Evolutionary conservation across 2,888 invertebrate genomes (phyloP), one percentile per base, ranked within the genome.

Genomic region (Sicus ferrugineus): DNA sequence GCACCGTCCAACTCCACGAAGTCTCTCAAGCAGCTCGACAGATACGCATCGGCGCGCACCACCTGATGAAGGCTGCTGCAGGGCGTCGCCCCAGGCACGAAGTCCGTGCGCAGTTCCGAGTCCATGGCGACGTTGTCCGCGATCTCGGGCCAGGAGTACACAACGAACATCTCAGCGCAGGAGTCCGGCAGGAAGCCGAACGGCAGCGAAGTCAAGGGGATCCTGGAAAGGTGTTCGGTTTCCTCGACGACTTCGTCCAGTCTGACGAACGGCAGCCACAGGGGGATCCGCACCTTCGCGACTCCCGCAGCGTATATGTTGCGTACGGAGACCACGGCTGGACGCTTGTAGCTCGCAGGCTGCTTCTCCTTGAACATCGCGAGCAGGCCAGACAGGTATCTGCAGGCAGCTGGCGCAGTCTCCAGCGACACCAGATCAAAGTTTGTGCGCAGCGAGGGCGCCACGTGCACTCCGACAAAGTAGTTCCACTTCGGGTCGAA

Each of bases 301-400:
- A 87, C 85, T 34, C 79, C 82, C 70, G 88, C 73, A 76, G 85
- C 76, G 82, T 92, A 92, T 0, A 91, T 90, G 72, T 90, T 89
- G 72, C 92, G 88, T 2, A 90, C 89, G 0, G 93, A 91, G 0
- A 93, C 89, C 61, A 86, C 86, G 0, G 91, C 89, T 6, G 91
- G 87, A 58, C 88, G 86, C 7, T 86, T 79, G 72, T 78, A 87
- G 21, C 88, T 89, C 52, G 88, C 88, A n/a, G 92, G 89, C 80
- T 93, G 89, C 89, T 95, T 98, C 28, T 93, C 92, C 86, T 95
- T 96, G 82, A 98, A 98, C 73, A 98, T 86, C 77, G 93, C 91
- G 48, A 96, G 86, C 62, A 98, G 87, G 70, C 93, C 93, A 72
- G 91, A 91, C 0, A 98, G 88, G 85, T 95, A 93, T 76, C 91